These are phyloP conservation scores for Albula glossodonta DNA, from an alignment of 2,113 vertebrate species.

Conservation along the genomic window DNA sequence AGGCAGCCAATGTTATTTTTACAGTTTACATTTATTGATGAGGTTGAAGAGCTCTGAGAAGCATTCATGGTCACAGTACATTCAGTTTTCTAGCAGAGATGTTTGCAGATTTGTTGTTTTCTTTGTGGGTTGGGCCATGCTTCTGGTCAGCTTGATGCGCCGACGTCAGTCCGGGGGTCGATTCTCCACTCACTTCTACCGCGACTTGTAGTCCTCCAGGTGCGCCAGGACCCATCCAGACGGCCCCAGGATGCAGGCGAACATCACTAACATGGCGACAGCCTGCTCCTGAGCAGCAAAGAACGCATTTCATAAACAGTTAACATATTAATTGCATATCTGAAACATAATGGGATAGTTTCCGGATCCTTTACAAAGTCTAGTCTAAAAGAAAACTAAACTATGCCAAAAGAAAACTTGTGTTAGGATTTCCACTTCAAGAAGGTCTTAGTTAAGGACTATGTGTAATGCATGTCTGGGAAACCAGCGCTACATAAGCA, in stretches of 20 bases:
- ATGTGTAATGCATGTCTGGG: too few relatives aligned
- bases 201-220: slow-evolving; percentile 66
- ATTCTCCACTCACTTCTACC: background rate
- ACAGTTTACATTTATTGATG: background rate
- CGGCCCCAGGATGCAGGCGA: slow-evolving; percentile 53
- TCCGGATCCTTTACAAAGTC: too few relatives aligned
- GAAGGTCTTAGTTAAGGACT: too few relatives aligned
- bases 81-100: background rate
- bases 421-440: too few relatives aligned
- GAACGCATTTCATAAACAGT: background rate
- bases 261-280: slow-evolving; percentile 33
- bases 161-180: background rate
- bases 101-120: background rate
- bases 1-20: background rate
- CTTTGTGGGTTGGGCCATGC: background rate
- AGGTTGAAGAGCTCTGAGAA: background rate
- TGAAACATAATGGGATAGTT: too few relatives aligned
- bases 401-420: too few relatives aligned
- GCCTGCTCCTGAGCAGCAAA: slow-evolving; percentile 66
- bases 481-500: too few relatives aligned
- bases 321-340: too few relatives aligned
- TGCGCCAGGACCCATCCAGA: slow-evolving; percentile 68
- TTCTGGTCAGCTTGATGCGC: background rate
- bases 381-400: too few relatives aligned
- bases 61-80: background rate